phyloP scores from a whole-genome alignment of 1,140 invertebrate genomes.

The Drosophila elegans region DNA sequence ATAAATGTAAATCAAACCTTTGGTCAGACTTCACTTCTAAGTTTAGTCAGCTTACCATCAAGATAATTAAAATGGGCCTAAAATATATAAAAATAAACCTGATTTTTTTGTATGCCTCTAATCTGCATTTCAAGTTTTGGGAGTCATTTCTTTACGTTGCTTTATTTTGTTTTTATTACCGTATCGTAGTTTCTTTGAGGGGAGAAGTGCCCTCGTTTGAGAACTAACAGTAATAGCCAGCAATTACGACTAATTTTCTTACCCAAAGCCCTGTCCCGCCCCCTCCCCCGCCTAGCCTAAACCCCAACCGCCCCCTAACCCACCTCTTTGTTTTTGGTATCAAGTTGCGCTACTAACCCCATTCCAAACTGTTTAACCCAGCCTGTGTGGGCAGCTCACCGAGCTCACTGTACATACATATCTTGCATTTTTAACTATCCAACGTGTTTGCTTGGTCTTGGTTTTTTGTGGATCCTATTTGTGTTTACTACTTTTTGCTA shows the following conservation, averaged over 20 bases:
- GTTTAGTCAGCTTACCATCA: background rate
- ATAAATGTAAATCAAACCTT: no score
- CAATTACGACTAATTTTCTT: conserved; percentile 53
- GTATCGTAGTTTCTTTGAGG: conserved; percentile 36
- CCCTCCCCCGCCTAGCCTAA: conserved; percentile 26
- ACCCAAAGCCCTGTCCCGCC: conserved; percentile 4
- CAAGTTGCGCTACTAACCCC: conserved; percentile 57
- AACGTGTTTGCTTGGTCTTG: conserved; percentile 54
- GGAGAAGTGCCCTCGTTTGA: conserved; percentile 25
- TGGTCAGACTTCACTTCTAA: no score
- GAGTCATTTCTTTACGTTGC: conserved; percentile 35
- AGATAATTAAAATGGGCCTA: background rate
- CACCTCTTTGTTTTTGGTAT: conserved; percentile 38
- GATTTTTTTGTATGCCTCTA: conserved; percentile 2
- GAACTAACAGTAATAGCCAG: conserved; percentile 40
- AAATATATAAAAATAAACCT: background rate
- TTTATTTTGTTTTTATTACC: conserved; percentile 43
- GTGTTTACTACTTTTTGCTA: conserved; percentile 44
- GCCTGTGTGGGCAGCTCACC: conserved; percentile 19
- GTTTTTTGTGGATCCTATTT: conserved; percentile 48
- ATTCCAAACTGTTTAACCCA: conserved; percentile 36
- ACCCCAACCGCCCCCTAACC: conserved; percentile 5
- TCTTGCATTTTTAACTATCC: conserved; percentile 41
- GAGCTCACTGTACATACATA: conserved; percentile 15
- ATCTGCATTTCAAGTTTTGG: conserved; percentile 30